Percentiles rank a stretch among this genome's conserved stretches.
Conservation (phyloP, 2,113 vertebrate species). For the Tor tambroides region DNA sequence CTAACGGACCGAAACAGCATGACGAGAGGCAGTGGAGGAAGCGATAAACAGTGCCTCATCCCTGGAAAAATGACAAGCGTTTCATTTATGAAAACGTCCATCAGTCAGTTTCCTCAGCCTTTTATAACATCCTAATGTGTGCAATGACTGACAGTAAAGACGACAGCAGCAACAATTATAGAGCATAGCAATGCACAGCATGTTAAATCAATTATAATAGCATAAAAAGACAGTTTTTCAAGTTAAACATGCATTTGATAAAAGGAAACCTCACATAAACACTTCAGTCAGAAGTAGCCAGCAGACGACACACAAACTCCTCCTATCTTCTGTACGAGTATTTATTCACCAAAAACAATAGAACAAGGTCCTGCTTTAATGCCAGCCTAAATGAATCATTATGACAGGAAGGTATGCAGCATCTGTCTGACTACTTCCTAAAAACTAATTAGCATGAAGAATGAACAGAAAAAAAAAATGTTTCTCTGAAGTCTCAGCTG, state of each 20-base stretch:
- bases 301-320: background rate
- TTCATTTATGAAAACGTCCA: background rate
- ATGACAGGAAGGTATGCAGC: slow-evolving; percentile 4
- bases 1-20: background rate
- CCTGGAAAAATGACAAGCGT: background rate
- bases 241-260: background rate
- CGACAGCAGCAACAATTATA: slow-evolving; percentile 17
- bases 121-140: slow-evolving; percentile 1
- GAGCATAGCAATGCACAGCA: background rate
- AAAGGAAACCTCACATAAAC: background rate
- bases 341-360: background rate
- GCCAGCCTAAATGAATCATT: slow-evolving; percentile 14
- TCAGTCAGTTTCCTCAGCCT: slow-evolving; percentile 12
- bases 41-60: slow-evolving; percentile 14
- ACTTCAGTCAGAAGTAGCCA: background rate
- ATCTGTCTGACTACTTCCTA: background rate
- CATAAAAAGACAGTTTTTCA: background rate
- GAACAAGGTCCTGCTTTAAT: background rate
- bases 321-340: background rate
- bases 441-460: background rate
- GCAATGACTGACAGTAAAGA: slow-evolving; percentile 26
- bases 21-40: slow-evolving; percentile 5
- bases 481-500: background rate
- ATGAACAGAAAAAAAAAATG: background rate
- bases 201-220: slow-evolving; percentile 5